Base-by-base conservation (phyloP, 2,888 invertebrate genomes). In the Penaeus monodon region DNA sequence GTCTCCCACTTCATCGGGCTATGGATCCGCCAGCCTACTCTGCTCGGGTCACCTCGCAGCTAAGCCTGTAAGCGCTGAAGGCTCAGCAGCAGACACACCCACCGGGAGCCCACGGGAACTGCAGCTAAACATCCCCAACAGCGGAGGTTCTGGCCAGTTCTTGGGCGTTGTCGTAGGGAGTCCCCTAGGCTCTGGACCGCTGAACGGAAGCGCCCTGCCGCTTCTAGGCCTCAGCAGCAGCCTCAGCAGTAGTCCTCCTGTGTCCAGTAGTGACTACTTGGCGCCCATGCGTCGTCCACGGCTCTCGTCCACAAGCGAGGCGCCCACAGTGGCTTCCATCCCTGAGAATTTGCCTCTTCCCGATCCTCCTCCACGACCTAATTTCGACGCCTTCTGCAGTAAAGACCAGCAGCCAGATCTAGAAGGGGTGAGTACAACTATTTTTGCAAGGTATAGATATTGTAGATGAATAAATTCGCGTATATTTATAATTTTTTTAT, bases 311-410 rank as follows among this genome's bases (percentile, higher is more conserved):
- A 82, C 88, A 14, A 86, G 86, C 22, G 90, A 90, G 84, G 88
- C 87, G 7, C 90, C 90, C 38, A 88, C 90, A 1, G 90, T 90
- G 7, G 88, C 90, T 4, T 85, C 90, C 87, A 90, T 90, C 17
- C 90, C 90, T 0, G 90, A 90, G 78, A 90, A 90, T 70, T 84
- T 88, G 17, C 88, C 90, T 17, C 78, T 90, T 79, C 81, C 85
- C 0, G 88, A 90, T 73, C 81, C 88, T 14, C 90, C 90, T 1
- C 87, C 84, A 7, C 57, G 85, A 10, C 87, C 78, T 17, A 38
- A 27, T n/a, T 70, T 70, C 70, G 33, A 70, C 14, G 27, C 70
- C 70, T 27, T 29, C 70, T 29, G n/a, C 70, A 22, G 57, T 12
- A 57, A 57, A 17, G 57, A 57, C 57, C 57, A 57, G 44, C 77